Base-by-base conservation (phyloP, 2,888 invertebrate genomes). In the Rosalia funebris region DNA sequence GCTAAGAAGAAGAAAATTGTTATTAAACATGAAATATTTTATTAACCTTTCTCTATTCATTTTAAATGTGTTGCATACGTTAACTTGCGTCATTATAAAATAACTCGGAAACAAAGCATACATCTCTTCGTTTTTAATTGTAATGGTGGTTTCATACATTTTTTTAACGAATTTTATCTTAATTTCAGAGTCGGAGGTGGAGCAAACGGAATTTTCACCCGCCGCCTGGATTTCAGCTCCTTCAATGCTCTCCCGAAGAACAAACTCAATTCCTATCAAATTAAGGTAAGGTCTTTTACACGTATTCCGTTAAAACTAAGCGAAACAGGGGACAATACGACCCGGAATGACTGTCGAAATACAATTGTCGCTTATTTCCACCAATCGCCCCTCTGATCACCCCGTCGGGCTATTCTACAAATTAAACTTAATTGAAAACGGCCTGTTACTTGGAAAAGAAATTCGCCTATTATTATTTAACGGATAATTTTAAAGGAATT, bases 251-350 rank as follows among this genome's bases (percentile, higher is more conserved):
- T 98, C 78, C 98, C 98, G 71, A 91, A 91, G 83, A 92, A 95
- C 82, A 97, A 97, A 86, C 91, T 96, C 81, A 98, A 98, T 87
- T 96, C 97, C 78, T 98, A 97, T 87, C 96, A 98, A 87, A 97
- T 98, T 82, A 98, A 98, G 94, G 96, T 95, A 86, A 87, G 89
- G 32, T 19, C 4, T 32, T 42, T 20, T 9, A 2, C 17, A 53
- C 34, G 34, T n/a, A 34, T 34, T n/a, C 10, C 34, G 34, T 34
- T 34, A 34, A 11, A 10, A 10, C 10, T 34, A 57, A 41, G 10
- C 31, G 36, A 31, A 44, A 44, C 34, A 11, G 11, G 16, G 19
- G 7, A 36, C 16, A 25, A 25, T 41, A 19, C 34, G 12, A 11
- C 19, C 12, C 36, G 19, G 10, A 34, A n/a, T 34, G 25, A 5